Evolutionary conservation across 2,113 vertebrate species (phyloP), one percentile per base, ranked within the genome.

Genomic region (Mustela nigripes): DNA sequence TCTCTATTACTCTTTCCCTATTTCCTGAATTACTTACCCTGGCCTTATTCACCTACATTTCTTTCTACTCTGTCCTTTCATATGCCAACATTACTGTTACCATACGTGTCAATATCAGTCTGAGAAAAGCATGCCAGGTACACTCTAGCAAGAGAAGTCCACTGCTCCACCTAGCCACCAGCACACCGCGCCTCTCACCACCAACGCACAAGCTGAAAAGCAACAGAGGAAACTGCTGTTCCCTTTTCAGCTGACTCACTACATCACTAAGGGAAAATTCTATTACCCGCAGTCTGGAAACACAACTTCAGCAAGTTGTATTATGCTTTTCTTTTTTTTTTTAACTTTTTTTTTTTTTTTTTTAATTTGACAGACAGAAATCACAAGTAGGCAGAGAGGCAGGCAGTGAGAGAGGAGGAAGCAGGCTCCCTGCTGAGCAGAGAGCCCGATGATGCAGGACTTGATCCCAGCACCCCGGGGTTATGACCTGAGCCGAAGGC

Each of bases 11-110:
- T 1, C 8, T 86, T 82, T 86, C 31, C 4, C 26, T 56, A 7
- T 91, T 48, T 67, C 67, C 33, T 82, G 19, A 96, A 82, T 67
- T 81, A 65, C 14, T 18, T 60, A 67, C 22, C 28, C 15, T 82
- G 73, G 28, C 21, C 50, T 91, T 63, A 82, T 50, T 97, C 21
- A 76, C 19, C 39, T 93, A 45, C 31, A 22, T 63, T 96, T 92
- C 62, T 39, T 56, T 73, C 15, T 12, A 60, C 28, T 69, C 3
- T 14, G 36, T 69, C 26, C 26, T 82, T 62, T 21, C 8, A 81
- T 18, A 24, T 58, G 28, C 12, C 15, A 7, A 1, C 39, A 3
- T 91, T 84, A 63, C 62, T 56, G 4, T 26, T 26, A 63, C 21
- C 45, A 21, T 3, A 42, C 48, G 16, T 7, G 22, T 65, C 39